Evolutionary conservation across 2,113 vertebrate genomes (phyloP).

Genomic region (Amazona vittata): DNA sequence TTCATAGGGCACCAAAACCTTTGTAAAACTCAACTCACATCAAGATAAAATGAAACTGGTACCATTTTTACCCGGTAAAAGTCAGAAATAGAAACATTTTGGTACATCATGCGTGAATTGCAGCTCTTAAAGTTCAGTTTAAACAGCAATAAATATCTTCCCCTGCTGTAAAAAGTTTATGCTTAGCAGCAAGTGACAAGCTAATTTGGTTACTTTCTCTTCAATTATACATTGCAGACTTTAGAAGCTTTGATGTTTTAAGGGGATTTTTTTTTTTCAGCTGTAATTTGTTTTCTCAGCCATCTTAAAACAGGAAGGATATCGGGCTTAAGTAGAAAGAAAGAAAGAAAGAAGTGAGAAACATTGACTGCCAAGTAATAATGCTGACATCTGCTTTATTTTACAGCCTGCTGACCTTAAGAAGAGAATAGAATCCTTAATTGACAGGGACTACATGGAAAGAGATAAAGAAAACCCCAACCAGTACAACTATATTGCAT

Average conservation of each 20-base stretch:
- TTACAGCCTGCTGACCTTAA: constrained; percentile 98
- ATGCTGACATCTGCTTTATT: constrained; percentile 50
- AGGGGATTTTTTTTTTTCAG: not conserved
- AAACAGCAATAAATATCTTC: not conserved
- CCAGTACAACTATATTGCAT: constrained; percentile 99
- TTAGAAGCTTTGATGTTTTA: not conserved
- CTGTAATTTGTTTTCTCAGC: not conserved
- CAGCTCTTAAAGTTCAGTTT: not conserved
- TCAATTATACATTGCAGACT: not conserved
- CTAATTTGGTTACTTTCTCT: not conserved
- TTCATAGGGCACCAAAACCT: not conserved
- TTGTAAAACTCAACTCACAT: not conserved
- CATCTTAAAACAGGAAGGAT: not conserved
- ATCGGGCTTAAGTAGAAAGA: not conserved
- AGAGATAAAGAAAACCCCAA: constrained; percentile 99
- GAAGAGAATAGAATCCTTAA: constrained; percentile 99
- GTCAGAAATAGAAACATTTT: not conserved
- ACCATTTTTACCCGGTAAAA: not conserved
- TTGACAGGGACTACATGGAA: constrained; percentile 99
- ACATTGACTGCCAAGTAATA: not conserved
- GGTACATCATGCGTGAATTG: not conserved
- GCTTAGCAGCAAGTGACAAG: not conserved
- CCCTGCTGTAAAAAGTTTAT: not conserved
- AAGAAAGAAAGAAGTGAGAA: not conserved
- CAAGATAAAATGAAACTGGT: not conserved